Percentiles rank a stretch among this genome's conserved stretches.
These are phyloP conservation scores for Lamprologus speciosus DNA, from an alignment of 2,113 vertebrate species.

Conservation along the genomic window DNA sequence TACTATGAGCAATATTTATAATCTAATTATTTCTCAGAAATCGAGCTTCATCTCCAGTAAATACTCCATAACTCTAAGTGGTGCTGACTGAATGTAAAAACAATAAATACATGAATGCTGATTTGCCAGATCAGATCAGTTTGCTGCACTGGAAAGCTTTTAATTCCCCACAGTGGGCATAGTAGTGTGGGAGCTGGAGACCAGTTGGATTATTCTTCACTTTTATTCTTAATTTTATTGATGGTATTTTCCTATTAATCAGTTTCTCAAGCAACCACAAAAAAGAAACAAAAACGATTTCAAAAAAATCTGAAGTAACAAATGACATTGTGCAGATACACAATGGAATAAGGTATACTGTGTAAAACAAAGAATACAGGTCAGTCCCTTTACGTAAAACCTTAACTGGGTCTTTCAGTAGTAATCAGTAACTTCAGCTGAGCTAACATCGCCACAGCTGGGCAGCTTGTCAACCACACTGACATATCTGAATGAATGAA, in stretches of 20 bases:
- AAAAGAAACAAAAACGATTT: background rate
- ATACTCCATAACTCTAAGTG: background rate
- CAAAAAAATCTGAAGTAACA: background rate
- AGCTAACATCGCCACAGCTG: constrained; percentile 51
- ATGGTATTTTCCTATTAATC: background rate
- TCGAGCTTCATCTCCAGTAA: background rate
- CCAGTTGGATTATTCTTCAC: background rate
- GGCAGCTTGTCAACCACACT: constrained; percentile 53
- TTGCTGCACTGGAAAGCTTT: background rate
- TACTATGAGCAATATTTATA: background rate
- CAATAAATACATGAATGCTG: background rate
- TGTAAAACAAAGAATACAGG: background rate
- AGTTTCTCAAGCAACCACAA: fast-evolving
- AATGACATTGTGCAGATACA: background rate
- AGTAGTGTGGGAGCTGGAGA: background rate
- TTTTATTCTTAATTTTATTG: background rate
- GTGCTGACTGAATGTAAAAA: background rate
- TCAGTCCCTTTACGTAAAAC: constrained; percentile 4
- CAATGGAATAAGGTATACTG: background rate
- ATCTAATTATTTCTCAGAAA: background rate
- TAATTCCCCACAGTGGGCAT: background rate
- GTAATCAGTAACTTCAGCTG: constrained; percentile 50
- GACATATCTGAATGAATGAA: constrained; percentile 61
- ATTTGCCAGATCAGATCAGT: background rate
- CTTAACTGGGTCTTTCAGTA: constrained; percentile 34